Evolutionary conservation across 92 coral and sea anemone species (phyloP), one percentile per base, ranked within the genome.

Genomic region (Metridium senile): DNA sequence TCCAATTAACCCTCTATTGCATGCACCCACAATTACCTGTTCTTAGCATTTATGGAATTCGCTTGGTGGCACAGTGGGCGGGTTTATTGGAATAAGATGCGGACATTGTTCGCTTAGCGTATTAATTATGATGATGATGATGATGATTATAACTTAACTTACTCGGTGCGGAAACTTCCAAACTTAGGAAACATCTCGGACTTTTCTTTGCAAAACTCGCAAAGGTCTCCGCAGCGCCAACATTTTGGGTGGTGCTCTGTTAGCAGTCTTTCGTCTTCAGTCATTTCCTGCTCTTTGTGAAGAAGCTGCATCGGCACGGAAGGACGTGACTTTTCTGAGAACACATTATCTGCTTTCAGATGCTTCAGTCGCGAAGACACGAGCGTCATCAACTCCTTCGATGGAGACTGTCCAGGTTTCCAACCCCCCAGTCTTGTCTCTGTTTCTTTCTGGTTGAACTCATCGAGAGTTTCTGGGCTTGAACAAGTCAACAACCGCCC

Each of bases 181-280:
- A 79, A 65, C 0, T 64, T 31, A 11, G 89, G 72, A 30, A 68
- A 80, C n/a, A n/a, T n/a, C n/a, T n/a, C n/a, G n/a, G n/a, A n/a
- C 31, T 77, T 66, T 6, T 61, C 35, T 16, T 34, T 33, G 49
- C 89, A 85, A 59, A 85, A 85, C 19, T 74, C 64, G 72, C 85
- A 85, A 26, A 28, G 89, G 9, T 47, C 67, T 34, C 82, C 75
- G 67, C 89, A 85, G 20, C 85, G 70, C 89, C 82, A 85, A 59
- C 89, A 85, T 33, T 45, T 73, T 23, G 81, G 77, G n/a, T n/a
- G n/a, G n/a, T n/a, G n/a, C n/a, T n/a, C n/a, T n/a, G n/a, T n/a
- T n/a, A n/a, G n/a, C n/a, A n/a, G n/a, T n/a, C n/a, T n/a, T n/a
- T n/a, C 85, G 0, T 53, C 76, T 56, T 59, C 85, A 34, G 66